Evolutionary conservation across 1,140 invertebrate genomes (phyloP).

Genomic region (Ruditapes philippinarum): DNA sequence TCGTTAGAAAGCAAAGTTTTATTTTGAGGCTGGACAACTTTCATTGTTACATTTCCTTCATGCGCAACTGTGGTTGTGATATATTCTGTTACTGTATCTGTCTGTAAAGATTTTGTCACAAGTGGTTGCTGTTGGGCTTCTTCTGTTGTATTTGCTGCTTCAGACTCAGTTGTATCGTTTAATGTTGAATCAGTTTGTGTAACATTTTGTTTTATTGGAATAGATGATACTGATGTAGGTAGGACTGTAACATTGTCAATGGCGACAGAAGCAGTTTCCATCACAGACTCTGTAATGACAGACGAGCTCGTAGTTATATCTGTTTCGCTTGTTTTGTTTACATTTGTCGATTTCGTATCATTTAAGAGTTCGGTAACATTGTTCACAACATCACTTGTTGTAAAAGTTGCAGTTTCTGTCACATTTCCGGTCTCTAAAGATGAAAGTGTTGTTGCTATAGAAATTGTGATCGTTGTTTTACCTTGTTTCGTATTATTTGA

Average conservation of each 20-base stretch:
- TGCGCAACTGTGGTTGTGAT: background rate
- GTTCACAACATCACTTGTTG: too few species aligned
- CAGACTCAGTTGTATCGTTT: background rate
- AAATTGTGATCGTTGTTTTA: background rate
- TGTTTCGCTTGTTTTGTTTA: background rate
- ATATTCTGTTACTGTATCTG: too few species aligned
- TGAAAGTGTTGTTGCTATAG: background rate
- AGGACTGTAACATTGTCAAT: background rate
- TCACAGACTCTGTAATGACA: background rate
- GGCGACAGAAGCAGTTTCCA: background rate
- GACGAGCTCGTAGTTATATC: background rate
- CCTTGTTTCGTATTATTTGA: background rate
- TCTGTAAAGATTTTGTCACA: too few species aligned
- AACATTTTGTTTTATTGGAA: background rate
- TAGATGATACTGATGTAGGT: background rate
- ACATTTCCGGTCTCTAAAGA: background rate
- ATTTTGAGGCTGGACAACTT: background rate
- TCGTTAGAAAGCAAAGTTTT: background rate
- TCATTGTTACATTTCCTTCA: background rate
- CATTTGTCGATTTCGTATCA: too few species aligned
- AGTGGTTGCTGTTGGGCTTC: background rate
- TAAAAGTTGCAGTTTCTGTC: too few species aligned
- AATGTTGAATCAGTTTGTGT: background rate
- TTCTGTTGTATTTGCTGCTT: background rate
- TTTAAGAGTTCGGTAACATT: too few species aligned